These are phyloP conservation scores for Geopemphigus sp. DNA, from an alignment of 1,140 invertebrate species.

Conservation along the genomic window DNA sequence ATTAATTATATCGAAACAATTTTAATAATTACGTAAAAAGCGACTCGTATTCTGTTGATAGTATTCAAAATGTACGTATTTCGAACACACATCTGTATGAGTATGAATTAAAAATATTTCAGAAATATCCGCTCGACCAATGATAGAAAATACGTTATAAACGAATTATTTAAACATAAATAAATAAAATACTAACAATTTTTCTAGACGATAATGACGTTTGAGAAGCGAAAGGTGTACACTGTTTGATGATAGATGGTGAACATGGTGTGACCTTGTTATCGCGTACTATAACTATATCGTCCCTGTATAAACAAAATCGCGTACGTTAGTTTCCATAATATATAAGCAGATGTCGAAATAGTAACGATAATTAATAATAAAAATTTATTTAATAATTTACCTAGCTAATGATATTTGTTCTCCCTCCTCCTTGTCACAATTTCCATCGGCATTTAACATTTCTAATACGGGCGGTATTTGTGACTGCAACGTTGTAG, in stretches of 20 bases:
- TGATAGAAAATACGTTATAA: background rate
- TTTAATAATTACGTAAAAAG: no score
- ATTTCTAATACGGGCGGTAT: conserved; percentile 9
- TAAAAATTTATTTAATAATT: background rate
- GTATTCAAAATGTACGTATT: no score
- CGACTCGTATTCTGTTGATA: no score
- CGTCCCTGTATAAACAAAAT: conserved; percentile 26
- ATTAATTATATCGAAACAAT: no score
- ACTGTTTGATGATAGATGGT: background rate
- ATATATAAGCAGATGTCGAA: no score
- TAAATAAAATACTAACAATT: conserved; percentile 13
- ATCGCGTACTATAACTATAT: conserved; percentile 4
- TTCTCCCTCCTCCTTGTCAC: background rate
- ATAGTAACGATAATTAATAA: background rate
- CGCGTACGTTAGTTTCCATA: background rate
- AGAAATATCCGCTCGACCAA: no score
- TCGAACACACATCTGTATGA: no score
- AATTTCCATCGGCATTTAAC: background rate
- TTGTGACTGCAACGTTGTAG: conserved; percentile 27
- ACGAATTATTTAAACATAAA: background rate
- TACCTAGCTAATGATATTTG: background rate
- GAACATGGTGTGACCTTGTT: background rate
- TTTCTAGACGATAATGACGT: conserved; percentile 15
- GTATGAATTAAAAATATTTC: background rate
- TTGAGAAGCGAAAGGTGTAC: conserved; percentile 23